These are phyloP conservation scores for Callipepla squamata DNA, from an alignment of 2,113 vertebrate species.

Conservation along the genomic window DNA sequence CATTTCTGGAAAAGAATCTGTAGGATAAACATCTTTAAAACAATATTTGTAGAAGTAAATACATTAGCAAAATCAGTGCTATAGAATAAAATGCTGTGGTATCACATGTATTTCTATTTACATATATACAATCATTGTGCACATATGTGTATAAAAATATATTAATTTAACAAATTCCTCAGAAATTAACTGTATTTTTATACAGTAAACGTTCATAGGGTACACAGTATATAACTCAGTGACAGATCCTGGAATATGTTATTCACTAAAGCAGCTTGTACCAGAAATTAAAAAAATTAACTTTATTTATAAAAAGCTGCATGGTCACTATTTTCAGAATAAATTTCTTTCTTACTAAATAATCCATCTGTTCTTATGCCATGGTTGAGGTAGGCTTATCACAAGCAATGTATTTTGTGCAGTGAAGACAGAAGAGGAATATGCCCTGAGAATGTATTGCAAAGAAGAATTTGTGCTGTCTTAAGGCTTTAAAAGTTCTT, in stretches of 20 bases:
- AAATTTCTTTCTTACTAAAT: not conserved
- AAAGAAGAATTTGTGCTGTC: not conserved
- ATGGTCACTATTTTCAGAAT: not conserved
- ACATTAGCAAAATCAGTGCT: not conserved
- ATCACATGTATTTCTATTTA: too few relatives aligned
- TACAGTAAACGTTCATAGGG: not conserved
- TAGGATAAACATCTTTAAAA: not conserved
- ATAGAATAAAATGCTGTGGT: not conserved
- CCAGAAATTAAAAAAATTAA: not conserved
- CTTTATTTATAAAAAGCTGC: not conserved
- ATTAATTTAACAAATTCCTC: not conserved
- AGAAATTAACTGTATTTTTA: not conserved
- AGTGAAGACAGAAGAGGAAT: not conserved
- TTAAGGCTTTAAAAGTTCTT: not conserved
- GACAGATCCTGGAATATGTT: not conserved
- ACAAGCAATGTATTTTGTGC: not conserved
- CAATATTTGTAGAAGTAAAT: not conserved
- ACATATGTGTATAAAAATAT: accelerated
- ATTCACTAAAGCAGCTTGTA: not conserved
- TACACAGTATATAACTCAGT: not conserved
- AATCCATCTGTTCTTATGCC: not conserved
- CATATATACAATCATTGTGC: not conserved
- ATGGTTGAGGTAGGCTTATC: not conserved
- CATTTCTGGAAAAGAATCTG: not conserved
- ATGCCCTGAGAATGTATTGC: not conserved